Evolutionary conservation across 2,113 vertebrate genomes (phyloP), one percentile per base, ranked within the genome.

Genomic region (Eupsittula cactorum): DNA sequence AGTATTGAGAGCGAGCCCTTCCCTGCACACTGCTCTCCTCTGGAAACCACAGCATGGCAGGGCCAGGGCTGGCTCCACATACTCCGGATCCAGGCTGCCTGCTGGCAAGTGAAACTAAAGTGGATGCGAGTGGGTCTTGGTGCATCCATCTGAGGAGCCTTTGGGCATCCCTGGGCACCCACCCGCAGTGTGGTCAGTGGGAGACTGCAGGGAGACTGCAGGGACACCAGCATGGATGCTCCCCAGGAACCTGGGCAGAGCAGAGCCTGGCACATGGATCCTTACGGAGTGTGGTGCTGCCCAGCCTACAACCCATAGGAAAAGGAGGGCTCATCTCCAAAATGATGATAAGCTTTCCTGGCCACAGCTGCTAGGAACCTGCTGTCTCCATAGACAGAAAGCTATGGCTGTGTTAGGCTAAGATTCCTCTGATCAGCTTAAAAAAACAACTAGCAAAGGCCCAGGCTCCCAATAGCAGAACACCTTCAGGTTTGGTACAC

Each of bases 251-350:
- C 70, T 5, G 47, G 5, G 29, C 49, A 2, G 20, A 63, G 69
- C 55, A 7, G 37, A 41, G 74, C 46, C 55, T 0, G 16, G 16
- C 8, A 8, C 33, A 37, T 1, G 1, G 8, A 1, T 44, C 42
- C 35, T 11, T 1, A 46, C 6, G 3, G 24, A 60, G 20, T 0
- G 6, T 39, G 57, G 42, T 11, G 37, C 53, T 25, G 65, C 29
- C 35, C 1, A 29, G 53, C 53, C 59, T 27, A 1, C n/a, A 1
- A 5, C 0, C 0, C 39, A 4, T 1, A 0, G 46, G 23, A 75
- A 39, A 6, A 62, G 55, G 9, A 41, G 25, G 42, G 20, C 52
- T 53, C 13, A 21, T 39, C 50, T n/a, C 52, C 41, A 27, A 37
- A 29, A 41, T 4, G 6, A 2, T 8, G 3, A 11, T 2, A 27